phyloP scores from a whole-genome alignment of 2,113 vertebrate species.

The Psittacus erithacus region DNA sequence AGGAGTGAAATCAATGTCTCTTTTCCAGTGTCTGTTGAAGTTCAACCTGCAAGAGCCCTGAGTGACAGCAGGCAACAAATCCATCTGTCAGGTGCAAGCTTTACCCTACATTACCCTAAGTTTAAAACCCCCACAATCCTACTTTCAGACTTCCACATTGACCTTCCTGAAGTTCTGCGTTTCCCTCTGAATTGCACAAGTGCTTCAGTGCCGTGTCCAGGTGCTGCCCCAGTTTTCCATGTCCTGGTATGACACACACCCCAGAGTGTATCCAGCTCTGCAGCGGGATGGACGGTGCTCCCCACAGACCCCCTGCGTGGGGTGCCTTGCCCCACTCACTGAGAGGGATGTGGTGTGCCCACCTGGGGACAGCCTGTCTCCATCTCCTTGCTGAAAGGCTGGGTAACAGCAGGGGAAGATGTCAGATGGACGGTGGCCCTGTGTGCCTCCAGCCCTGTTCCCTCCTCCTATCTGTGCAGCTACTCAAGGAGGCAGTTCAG shows the following conservation, averaged over 20 bases:
- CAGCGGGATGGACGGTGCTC: accelerated
- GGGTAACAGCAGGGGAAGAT: neutral
- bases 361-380: neutral
- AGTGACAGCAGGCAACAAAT: neutral
- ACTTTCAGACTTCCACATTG: neutral
- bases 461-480: neutral
- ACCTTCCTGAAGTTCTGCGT: neutral
- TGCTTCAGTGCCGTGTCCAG: neutral
- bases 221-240: neutral
- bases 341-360: neutral
- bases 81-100: neutral
- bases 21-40: neutral
- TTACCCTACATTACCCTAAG: neutral
- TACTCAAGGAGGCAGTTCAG: neutral
- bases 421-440: neutral
- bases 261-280: neutral
- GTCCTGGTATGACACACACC: neutral
- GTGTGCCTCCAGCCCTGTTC: accelerated
- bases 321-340: neutral
- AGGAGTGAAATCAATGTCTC: neutral
- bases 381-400: neutral
- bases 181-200: neutral
- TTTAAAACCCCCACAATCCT: neutral
- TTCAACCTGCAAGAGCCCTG: neutral
- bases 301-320: neutral